A percentile compares a stretch with the other conserved stretches of the same genome.
Evolutionary conservation across 2,888 invertebrate genomes (phyloP).

Genomic region (Drosophila kanekoi): DNA sequence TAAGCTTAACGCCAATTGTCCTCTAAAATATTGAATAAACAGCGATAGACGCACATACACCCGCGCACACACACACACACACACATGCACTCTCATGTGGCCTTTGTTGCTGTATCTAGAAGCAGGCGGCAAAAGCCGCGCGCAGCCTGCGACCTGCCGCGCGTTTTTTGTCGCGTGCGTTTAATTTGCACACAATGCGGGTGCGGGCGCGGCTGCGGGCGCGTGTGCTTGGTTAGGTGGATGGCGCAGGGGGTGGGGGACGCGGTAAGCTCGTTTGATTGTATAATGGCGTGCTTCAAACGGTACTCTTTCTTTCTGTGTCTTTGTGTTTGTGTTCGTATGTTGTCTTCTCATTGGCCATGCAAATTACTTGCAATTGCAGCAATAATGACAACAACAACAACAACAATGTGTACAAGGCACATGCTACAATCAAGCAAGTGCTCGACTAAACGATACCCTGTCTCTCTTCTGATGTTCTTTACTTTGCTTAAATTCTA

Average conservation of each 20-base stretch:
- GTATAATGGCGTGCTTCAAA: slow-evolving; percentile 58
- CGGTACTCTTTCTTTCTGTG: slow-evolving; percentile 1
- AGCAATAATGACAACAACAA: slow-evolving; percentile 9
- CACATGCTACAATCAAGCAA: too few relatives aligned
- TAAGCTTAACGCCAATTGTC: slow-evolving; percentile 50
- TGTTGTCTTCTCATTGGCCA: slow-evolving; percentile 38
- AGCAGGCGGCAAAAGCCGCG: slow-evolving; percentile 36
- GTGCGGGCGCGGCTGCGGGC: slow-evolving; percentile 5
- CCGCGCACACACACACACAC: not conserved
- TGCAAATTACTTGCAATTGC: slow-evolving; percentile 69
- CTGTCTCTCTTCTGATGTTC: too few relatives aligned
- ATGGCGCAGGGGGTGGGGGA: not conserved
- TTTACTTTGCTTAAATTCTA: too few relatives aligned
- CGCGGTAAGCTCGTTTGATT: slow-evolving; percentile 27
- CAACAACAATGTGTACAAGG: not conserved
- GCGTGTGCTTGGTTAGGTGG: not conserved
- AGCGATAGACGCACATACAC: not conserved
- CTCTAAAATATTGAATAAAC: slow-evolving; percentile 28
- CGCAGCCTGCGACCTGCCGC: slow-evolving; percentile 26
- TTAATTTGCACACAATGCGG: slow-evolving; percentile 46
- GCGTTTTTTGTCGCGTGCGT: slow-evolving; percentile 66
- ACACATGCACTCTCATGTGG: not conserved
- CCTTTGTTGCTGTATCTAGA: slow-evolving; percentile 2
- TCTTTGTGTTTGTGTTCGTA: slow-evolving; percentile 11
- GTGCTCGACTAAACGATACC: too few relatives aligned